Evolutionary conservation across 2,113 vertebrate genomes (phyloP).

Genomic region (Syrrhaptes paradoxus): DNA sequence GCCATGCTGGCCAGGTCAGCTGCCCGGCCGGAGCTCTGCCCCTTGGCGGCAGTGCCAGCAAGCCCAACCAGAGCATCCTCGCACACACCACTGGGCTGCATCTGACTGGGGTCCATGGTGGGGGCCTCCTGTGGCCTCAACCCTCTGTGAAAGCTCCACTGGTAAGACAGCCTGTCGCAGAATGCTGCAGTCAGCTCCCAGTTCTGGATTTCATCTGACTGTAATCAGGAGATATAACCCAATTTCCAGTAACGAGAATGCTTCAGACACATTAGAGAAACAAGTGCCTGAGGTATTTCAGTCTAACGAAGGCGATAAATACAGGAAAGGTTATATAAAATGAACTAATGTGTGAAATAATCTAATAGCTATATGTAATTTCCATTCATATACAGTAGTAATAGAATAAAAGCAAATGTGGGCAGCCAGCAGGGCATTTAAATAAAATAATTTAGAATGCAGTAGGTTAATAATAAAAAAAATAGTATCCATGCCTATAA

Average conservation of each 20-base stretch:
- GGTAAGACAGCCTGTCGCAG: background rate
- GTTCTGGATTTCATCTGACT: conserved; percentile 10
- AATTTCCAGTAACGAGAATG: background rate
- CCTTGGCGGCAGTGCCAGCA: accelerated
- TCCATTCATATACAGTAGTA: conserved; percentile 23
- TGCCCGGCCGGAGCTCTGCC: background rate
- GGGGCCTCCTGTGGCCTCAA: background rate
- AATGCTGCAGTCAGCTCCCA: background rate
- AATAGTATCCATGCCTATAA: conserved; percentile 4
- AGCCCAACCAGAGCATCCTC: background rate
- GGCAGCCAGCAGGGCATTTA: conserved; percentile 21
- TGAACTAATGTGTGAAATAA: conserved; percentile 58
- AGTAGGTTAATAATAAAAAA: conserved; percentile 46
- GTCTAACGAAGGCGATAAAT: conserved; percentile 54
- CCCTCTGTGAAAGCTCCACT: accelerated
- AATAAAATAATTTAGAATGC: conserved; percentile 38
- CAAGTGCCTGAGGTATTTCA: conserved; percentile 28
- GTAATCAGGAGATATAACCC: conserved; percentile 37
- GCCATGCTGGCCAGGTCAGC: accelerated
- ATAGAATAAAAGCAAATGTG: conserved; percentile 48
- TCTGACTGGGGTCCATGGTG: accelerated
- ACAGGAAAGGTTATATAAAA: conserved; percentile 46
- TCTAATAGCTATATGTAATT: conserved; percentile 37
- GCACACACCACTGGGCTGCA: accelerated
- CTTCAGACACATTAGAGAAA: conserved; percentile 37